Evolutionary conservation across 2,797 vertebrate species (phyloP).

Genomic region (Enteromius anoplus): DNA sequence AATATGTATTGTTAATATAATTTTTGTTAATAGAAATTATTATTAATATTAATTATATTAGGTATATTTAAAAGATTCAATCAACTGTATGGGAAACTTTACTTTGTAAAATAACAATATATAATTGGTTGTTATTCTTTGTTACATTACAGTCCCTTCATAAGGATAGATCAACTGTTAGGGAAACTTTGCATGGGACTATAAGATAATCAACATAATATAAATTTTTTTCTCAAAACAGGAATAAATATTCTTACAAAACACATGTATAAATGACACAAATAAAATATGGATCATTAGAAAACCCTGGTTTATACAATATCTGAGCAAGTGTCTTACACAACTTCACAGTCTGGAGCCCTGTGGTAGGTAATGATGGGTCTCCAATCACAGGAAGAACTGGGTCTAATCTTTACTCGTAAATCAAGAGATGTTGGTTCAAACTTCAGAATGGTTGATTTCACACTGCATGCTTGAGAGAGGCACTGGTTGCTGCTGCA

Average conservation of each 20-base stretch:
- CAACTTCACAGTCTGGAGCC: not conserved
- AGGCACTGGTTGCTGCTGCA: not conserved
- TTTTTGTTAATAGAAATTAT: no score
- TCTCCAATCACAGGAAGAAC: slow-evolving; percentile 15
- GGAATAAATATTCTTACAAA: not conserved
- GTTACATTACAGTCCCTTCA: not conserved
- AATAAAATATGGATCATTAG: not conserved
- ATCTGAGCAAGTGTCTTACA: not conserved
- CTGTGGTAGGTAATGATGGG: not conserved
- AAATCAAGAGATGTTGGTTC: not conserved
- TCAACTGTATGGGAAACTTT: not conserved
- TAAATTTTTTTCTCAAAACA: not conserved
- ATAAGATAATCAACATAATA: not conserved
- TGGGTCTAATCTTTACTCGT: not conserved
- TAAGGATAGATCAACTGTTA: not conserved
- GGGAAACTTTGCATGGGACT: not conserved
- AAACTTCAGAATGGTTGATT: slow-evolving; percentile 5
- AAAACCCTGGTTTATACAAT: not conserved
- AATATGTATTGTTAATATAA: not conserved
- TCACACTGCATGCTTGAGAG: not conserved
- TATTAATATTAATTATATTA: no score
- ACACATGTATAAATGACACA: not conserved
- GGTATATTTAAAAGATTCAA: not conserved
- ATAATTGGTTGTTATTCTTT: not conserved
- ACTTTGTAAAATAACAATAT: not conserved